A percentile compares a stretch with the other conserved stretches of the same genome.
Evolutionary conservation across 2,113 vertebrate genomes (phyloP).

Genomic region (Oreochromis spilurus): DNA sequence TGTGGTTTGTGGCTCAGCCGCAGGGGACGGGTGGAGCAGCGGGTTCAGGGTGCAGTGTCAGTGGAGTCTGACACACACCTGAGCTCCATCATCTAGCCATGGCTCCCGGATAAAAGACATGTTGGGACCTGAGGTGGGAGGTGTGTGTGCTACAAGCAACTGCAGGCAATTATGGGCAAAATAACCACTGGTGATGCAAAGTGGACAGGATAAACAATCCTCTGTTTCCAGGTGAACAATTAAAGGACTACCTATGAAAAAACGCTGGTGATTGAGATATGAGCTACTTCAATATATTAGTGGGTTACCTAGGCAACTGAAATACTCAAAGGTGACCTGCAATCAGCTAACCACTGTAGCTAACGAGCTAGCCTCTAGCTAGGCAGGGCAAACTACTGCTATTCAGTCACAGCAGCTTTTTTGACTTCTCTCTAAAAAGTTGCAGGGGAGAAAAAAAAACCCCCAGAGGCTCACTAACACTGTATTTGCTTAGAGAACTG

Average conservation of each 20-base stretch:
- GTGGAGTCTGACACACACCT: neutral
- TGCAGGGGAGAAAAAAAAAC: neutral
- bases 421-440: neutral
- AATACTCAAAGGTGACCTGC: neutral
- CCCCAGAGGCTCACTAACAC: fast-evolving
- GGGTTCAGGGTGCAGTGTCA: neutral
- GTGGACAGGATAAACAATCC: neutral
- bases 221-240: neutral
- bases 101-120: fast-evolving
- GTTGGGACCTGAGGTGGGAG: neutral
- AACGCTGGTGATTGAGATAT: neutral
- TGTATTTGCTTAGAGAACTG: neutral
- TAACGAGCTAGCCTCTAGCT: neutral
- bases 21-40: neutral
- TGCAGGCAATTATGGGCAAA: neutral
- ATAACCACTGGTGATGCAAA: neutral
- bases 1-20: neutral
- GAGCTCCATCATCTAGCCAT: neutral
- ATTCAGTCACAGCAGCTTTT: neutral
- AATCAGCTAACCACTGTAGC: neutral
- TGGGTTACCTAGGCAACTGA: neutral
- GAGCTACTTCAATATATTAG: neutral
- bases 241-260: neutral
- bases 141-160: neutral
- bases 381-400: neutral